A percentile compares a stretch with the other conserved stretches of the same genome.
These are phyloP conservation scores for Zonitis immaculata DNA, from an alignment of 2,888 invertebrate genomes.

Conservation along the genomic window DNA sequence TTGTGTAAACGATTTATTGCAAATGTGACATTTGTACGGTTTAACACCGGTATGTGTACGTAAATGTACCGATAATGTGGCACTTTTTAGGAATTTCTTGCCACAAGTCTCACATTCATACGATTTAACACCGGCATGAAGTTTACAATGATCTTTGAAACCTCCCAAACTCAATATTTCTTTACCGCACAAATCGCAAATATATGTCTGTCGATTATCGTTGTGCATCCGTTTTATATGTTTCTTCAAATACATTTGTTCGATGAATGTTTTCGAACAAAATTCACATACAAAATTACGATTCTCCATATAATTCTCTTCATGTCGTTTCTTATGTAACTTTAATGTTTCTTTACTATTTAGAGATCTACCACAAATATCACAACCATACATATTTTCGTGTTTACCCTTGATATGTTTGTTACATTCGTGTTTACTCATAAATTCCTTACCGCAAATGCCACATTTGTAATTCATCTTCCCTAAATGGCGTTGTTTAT, in stretches of 20 bases:
- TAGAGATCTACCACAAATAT: not conserved
- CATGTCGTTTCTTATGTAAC: not conserved
- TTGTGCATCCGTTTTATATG: not conserved
- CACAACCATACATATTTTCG: not conserved
- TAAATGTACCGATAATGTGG: constrained; percentile 30
- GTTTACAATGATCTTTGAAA: constrained; percentile 35
- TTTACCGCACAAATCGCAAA: constrained; percentile 35
- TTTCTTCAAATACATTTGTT: not conserved
- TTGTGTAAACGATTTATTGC: constrained; percentile 51
- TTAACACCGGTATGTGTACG: constrained; percentile 57
- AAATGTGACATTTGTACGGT: constrained; percentile 56
- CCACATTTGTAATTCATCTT: constrained; percentile 52
- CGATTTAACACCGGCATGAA: constrained; percentile 33
- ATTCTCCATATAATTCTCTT: not conserved
- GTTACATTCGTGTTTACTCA: not conserved
- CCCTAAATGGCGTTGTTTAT: constrained; percentile 47
- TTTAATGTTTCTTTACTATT: not conserved
- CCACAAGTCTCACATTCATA: constrained; percentile 48
- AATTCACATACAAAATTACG: constrained; percentile 2
- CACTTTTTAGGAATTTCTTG: constrained; percentile 49
- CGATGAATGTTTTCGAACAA: not conserved
- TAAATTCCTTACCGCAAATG: constrained; percentile 52
- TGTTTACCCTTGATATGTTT: not conserved
- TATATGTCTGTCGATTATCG: constrained; percentile 5
- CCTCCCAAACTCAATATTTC: constrained; percentile 34